Conservation (phyloP, 2,113 vertebrate species). For the Catharus fuscescens region DNA sequence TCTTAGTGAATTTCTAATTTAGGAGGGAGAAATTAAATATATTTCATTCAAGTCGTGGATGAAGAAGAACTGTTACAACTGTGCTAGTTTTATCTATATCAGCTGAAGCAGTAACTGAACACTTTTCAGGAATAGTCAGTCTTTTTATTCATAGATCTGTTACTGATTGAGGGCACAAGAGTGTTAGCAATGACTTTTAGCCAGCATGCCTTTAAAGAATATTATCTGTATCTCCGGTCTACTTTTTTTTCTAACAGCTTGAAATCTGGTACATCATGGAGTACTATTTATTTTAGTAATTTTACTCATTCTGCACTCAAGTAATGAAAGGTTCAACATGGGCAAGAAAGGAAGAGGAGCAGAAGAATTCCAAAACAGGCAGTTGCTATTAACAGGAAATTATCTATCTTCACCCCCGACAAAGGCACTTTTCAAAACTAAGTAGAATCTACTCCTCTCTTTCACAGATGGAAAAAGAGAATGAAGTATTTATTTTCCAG, state of each 20-base stretch:
- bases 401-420: fast-evolving
- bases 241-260: not conserved
- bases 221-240: not conserved
- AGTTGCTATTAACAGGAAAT: not conserved
- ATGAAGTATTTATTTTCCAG: not conserved
- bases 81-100: not conserved
- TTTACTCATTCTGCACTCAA: not conserved
- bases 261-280: not conserved
- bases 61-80: not conserved
- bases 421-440: not conserved
- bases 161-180: not conserved
- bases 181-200: not conserved
- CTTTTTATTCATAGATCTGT: not conserved
- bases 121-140: not conserved
- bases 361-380: not conserved
- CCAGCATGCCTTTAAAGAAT: not conserved
- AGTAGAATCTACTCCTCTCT: not conserved
- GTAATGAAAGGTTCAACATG: not conserved
- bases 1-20: not conserved
- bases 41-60: not conserved
- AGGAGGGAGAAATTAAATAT: not conserved
- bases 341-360: not conserved
- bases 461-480: not conserved
- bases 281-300: not conserved
- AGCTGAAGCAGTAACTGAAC: not conserved